Percentiles rank a stretch among this genome's conserved stretches.
Evolutionary conservation across 2,113 vertebrate species (phyloP).

Genomic region (Galeopterus variegatus): DNA sequence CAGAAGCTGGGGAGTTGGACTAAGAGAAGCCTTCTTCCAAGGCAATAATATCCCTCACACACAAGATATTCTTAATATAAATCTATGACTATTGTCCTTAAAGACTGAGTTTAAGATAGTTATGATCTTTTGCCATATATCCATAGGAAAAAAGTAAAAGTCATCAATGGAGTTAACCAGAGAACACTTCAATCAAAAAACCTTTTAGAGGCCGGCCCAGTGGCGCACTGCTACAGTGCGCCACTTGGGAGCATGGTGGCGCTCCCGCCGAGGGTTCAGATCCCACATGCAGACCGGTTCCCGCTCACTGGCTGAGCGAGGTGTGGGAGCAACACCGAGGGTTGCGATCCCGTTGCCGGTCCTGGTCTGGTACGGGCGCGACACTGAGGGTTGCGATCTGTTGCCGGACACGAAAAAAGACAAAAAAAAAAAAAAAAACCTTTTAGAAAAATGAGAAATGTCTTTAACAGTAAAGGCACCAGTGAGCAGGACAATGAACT

Average conservation of each 20-base stretch:
- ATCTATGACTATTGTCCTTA: not conserved
- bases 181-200: not conserved
- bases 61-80: not conserved
- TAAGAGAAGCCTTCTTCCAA: not conserved
- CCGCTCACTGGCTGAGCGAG: too few species aligned
- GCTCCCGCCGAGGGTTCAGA: too few species aligned
- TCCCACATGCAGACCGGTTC: too few species aligned
- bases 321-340: too few species aligned
- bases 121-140: not conserved
- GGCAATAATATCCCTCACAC: not conserved
- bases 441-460: conserved; percentile 14
- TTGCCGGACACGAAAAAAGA: too few species aligned
- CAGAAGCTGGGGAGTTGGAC: not conserved
- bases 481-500: not conserved
- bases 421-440: too few species aligned
- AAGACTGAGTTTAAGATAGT: not conserved
- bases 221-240: too few species aligned
- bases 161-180: not conserved
- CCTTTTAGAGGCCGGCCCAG: too few species aligned
- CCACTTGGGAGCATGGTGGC: too few species aligned
- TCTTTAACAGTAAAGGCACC: conserved; percentile 16
- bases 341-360: too few species aligned
- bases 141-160: not conserved
- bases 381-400: too few species aligned
- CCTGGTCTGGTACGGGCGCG: too few species aligned